Percentiles rank a stretch among this genome's conserved stretches.
Evolutionary conservation across 2,888 invertebrate species (phyloP).

Genomic region (Oxycera nigricornis): DNA sequence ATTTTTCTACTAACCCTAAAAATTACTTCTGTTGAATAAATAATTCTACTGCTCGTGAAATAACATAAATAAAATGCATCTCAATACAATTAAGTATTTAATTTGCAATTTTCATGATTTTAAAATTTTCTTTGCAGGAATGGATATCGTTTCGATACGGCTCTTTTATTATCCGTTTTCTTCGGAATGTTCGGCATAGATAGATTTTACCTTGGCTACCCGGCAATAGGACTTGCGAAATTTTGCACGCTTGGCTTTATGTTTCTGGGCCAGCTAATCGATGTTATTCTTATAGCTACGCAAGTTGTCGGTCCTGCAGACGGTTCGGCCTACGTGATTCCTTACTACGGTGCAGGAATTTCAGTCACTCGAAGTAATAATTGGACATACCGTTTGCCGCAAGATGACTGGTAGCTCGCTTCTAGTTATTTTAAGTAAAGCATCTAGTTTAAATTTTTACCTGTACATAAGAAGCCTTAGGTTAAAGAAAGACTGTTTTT

Average conservation of each 20-base stretch:
- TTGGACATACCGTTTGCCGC: constrained; percentile 80
- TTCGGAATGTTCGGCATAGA: constrained; percentile 98
- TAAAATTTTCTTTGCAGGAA: constrained; percentile 68
- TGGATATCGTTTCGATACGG: constrained; percentile 92
- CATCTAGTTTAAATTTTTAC: constrained; percentile 32
- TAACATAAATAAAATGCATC: not conserved
- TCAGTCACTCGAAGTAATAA: constrained; percentile 82
- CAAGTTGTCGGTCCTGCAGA: constrained; percentile 91
- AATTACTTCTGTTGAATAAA: too few relatives aligned
- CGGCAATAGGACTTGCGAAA: constrained; percentile 92
- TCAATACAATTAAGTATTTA: not conserved
- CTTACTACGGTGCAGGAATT: constrained; percentile 90
- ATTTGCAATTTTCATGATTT: not conserved
- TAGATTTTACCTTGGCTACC: constrained; percentile 97
- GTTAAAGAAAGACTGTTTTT: constrained; percentile 35
- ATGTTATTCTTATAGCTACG: constrained; percentile 81
- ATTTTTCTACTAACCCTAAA: too few relatives aligned
- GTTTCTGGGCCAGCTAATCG: constrained; percentile 93
- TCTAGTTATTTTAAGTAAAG: not conserved
- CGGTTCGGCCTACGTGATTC: constrained; percentile 92
- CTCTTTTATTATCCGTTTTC: constrained; percentile 92
- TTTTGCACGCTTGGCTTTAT: constrained; percentile 95
- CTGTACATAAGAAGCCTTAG: constrained; percentile 34
- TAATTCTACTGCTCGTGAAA: too few relatives aligned
- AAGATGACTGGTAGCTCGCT: constrained; percentile 72